Conservation (phyloP, 2,113 vertebrate genomes). For the Malaclemys terrapin region DNA sequence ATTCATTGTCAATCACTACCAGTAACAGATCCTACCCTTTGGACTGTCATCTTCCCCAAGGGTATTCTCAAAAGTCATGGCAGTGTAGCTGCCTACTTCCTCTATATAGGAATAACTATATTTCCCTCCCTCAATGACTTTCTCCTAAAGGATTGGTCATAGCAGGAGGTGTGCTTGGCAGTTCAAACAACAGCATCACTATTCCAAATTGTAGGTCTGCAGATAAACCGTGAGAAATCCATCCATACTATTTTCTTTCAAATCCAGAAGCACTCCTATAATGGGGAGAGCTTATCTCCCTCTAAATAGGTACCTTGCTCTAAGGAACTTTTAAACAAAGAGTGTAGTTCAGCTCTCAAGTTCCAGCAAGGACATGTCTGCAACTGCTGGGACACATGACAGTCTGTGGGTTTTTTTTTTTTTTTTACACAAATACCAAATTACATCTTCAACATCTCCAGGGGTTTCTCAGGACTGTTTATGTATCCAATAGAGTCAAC, state of each 20-base stretch:
- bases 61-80: no score
- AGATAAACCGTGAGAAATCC: background rate
- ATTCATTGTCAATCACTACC: no score
- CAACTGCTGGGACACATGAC: background rate
- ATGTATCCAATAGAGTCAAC: background rate
- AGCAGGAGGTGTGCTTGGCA: no score
- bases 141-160: no score
- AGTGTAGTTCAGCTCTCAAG: background rate
- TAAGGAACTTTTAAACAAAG: background rate
- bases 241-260: background rate
- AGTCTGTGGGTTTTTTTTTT: background rate
- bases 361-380: background rate
- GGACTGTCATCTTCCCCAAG: no score
- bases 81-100: no score
- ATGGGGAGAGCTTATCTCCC: background rate
- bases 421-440: background rate
- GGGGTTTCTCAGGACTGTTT: background rate
- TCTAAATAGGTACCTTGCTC: background rate
- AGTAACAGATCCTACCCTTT: no score
- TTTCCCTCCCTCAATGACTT: no score
- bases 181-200: no score
- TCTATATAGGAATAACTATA: no score
- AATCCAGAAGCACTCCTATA: no score
- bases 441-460: background rate
- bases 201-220: no score